A percentile compares a stretch with the other conserved stretches of the same genome.
Evolutionary conservation across 2,113 vertebrate genomes (phyloP).

Genomic region (Misgurnus anguillicaudatus): DNA sequence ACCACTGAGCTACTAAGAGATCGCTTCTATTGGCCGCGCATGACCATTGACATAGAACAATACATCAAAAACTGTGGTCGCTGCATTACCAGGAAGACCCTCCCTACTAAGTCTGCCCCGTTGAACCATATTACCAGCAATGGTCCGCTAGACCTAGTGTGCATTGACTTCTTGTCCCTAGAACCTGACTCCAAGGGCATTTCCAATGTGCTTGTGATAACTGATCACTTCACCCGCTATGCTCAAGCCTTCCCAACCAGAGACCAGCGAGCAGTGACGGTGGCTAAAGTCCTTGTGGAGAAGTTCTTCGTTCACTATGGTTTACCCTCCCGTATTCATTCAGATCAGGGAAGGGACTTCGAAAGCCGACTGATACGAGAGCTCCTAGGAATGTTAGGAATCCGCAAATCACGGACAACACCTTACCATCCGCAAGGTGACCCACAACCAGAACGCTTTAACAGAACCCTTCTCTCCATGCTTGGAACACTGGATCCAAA

Average conservation of each 20-base stretch:
- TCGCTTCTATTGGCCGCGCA: too few relatives aligned
- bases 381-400: not conserved
- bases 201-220: slow-evolving; percentile 26
- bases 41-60: too few relatives aligned
- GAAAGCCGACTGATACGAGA: not conserved
- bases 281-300: slow-evolving; percentile 2
- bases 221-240: slow-evolving; percentile 17
- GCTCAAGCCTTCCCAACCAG: not conserved
- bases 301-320: not conserved
- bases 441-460: too few relatives aligned
- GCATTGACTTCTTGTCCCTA: slow-evolving; percentile 34
- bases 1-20: too few relatives aligned
- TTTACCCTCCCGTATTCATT: too few relatives aligned
- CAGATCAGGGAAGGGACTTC: slow-evolving; percentile 10
- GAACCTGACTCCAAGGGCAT: slow-evolving; percentile 23
- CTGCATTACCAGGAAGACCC: not conserved
- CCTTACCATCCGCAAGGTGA: too few relatives aligned
- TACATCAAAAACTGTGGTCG: not conserved
- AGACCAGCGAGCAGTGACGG: slow-evolving; percentile 9
- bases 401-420: too few relatives aligned
- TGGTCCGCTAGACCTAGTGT: slow-evolving; percentile 34
- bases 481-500: too few relatives aligned
- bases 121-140: slow-evolving; percentile 1
- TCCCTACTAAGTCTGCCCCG: not conserved
- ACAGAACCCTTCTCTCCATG: too few relatives aligned